Base-by-base conservation (phyloP, 2,888 invertebrate species). In the Dicroscelio sp. region DNA sequence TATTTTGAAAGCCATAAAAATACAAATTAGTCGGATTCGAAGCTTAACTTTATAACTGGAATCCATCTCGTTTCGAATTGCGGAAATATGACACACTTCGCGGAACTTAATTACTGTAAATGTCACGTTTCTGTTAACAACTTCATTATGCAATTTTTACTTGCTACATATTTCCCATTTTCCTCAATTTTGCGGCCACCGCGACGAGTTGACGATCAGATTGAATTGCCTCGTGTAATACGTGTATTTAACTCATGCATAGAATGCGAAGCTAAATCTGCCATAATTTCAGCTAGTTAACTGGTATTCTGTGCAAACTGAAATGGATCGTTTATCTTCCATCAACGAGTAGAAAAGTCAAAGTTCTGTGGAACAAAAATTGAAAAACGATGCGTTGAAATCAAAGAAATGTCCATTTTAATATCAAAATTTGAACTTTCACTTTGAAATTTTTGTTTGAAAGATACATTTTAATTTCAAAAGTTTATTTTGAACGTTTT, bases 221-320 rank as follows among this genome's bases (percentile, higher is more conserved):
- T 78, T 78, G 63, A 78, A 78, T 63, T 78, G 60, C 63, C n/a
- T 23, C 35, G 20, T 38, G 38, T 63, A 43, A 78, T 78, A 78
- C 30, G 30, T 43, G 60, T 35, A 30, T 63, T 38, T 63, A 78
- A 35, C 10, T 31, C 33, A 30, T 63, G 60, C n/a, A 38, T 8
- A 43, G 20, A n/a, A n/a, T 63, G 12, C 58, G 63, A 78, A 8
- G 38, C 60, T 14, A 69, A 69, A 71, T 71, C 71, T 17, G n/a
- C 52, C 52, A 71, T 52, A 71, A 71, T 71, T 52, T 52, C 30
- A 71, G 30, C 30, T 63, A 60, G 63, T 78, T 78, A 63, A 25
- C 27, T 63, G 60, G n/a, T 30, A 38, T 43, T 78, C 43, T 78
- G 43, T 23, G 38, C 27, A 58, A 27, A 23, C 27, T 27, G 38